Evolutionary conservation across 2,888 invertebrate species (phyloP), one percentile per base, ranked within the genome.

Genomic region (Cremastinae sp.): DNA sequence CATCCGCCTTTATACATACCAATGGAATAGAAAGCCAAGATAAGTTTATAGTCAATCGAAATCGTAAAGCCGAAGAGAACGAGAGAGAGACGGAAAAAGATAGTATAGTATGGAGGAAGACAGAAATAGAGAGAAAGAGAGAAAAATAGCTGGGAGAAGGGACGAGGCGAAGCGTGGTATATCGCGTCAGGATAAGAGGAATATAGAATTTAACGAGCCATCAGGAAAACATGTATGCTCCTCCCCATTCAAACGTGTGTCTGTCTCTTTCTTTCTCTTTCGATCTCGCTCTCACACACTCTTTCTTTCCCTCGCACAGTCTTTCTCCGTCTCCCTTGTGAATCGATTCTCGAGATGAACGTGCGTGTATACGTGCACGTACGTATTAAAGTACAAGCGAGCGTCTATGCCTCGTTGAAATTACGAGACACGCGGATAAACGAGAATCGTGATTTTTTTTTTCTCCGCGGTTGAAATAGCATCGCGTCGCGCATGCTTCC

Each of bases 1-100:
- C 88, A 88, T 89, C 88, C 87, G 86, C 87, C 86, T 88, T 87
- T 88, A 87, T 88, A 88, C 88, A 88, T 88, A 87, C 88, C 88
- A 85, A 89, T 87, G 84, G 88, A 89, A 89, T 89, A 89, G 89
- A 89, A 89, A 89, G 89, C 89, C 86, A 81, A 81, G 87, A 88
- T 89, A 88, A 89, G 83, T 88, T 89, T 88, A 88, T 86, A 87
- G 88, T 83, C 86, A 85, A 88, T 89, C 88, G 87, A 84, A 88
- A 88, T 88, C 87, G 87, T 74, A 71, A 76, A 76, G 61, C 65
- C 28, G 45, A 49, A 59, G 22, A 51, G 41, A 47, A 20, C 38
- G 43, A 53, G 71, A 56, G 36, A 69, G 34, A 51, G 10, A 41
- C 22, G 28, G 61, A 62, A 47, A 47, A 28, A 53, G 22, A 18